A percentile compares a stretch with the other conserved stretches of the same genome.
Evolutionary conservation across 2,113 vertebrate species (phyloP).

Genomic region (Oncorhynchus nerka): DNA sequence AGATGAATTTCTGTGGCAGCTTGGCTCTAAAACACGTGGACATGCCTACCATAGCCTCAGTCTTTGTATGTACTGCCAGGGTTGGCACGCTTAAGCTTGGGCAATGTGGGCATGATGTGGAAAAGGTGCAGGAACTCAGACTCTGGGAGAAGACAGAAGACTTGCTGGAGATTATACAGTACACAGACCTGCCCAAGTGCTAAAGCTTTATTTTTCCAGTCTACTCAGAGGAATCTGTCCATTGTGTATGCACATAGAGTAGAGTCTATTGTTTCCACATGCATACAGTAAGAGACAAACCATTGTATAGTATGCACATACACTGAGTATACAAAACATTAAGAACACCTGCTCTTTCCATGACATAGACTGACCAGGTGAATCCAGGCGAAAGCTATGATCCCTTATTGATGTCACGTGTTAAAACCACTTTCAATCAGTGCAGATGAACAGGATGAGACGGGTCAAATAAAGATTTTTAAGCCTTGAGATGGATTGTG

Average conservation of each 20-base stretch:
- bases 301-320: no score
- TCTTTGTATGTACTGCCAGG: not conserved
- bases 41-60: not conserved
- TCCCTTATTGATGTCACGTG: no score
- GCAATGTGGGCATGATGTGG: not conserved
- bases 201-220: not conserved
- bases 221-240: not conserved
- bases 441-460: no score
- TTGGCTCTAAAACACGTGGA: not conserved
- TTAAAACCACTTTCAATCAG: no score
- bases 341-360: no score
- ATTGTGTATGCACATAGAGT: constrained; percentile 5
- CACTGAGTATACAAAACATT: no score
- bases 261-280: not conserved
- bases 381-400: no score
- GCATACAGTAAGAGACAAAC: not conserved
- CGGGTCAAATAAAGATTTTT: no score
- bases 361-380: no score
- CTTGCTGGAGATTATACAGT: not conserved
- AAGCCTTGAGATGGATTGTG: no score
- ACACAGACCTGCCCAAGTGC: constrained; percentile 6
- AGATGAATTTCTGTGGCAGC: constrained; percentile 18
- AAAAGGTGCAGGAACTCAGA: constrained; percentile 2
- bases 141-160: not conserved
- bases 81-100: not conserved